A percentile compares a stretch with the other conserved stretches of the same genome.
These are phyloP conservation scores for Bombus fervidus DNA, from an alignment of 1,140 invertebrate genomes.

Conservation along the genomic window DNA sequence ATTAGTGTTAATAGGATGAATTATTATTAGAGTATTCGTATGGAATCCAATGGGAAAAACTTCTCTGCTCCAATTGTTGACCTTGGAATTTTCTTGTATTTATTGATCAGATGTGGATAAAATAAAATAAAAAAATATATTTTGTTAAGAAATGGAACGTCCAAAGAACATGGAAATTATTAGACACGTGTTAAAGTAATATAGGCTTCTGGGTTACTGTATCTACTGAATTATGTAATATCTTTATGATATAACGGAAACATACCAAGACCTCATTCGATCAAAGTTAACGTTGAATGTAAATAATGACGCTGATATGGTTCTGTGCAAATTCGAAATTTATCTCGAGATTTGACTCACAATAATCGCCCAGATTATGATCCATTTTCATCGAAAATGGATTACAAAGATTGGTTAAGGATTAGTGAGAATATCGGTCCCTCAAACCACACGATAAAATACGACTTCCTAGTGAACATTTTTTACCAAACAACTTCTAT, in stretches of 20 bases:
- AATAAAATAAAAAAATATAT: slow-evolving; percentile 2
- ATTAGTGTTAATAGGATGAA: slow-evolving; percentile 26
- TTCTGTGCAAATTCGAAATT: background rate
- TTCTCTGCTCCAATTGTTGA: background rate
- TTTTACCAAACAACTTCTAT: background rate
- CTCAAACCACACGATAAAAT: slow-evolving; percentile 8
- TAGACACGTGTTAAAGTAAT: background rate
- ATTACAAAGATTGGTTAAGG: background rate
- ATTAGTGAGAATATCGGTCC: background rate
- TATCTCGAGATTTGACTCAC: too few relatives aligned
- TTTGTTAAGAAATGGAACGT: background rate
- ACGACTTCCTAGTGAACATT: slow-evolving; percentile 20
- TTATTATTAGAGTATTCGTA: background rate
- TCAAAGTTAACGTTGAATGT: background rate
- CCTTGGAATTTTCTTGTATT: background rate
- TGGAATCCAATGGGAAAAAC: background rate
- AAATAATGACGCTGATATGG: background rate
- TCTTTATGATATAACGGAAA: background rate
- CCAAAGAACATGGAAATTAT: background rate
- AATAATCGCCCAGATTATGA: too few relatives aligned
- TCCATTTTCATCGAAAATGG: background rate
- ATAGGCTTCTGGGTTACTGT: background rate
- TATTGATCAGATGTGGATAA: background rate
- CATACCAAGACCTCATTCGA: slow-evolving; percentile 1
- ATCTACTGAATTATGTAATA: slow-evolving; percentile 1